Conservation (phyloP, 23 tunicate species). For the Ciona savignyi region DNA sequence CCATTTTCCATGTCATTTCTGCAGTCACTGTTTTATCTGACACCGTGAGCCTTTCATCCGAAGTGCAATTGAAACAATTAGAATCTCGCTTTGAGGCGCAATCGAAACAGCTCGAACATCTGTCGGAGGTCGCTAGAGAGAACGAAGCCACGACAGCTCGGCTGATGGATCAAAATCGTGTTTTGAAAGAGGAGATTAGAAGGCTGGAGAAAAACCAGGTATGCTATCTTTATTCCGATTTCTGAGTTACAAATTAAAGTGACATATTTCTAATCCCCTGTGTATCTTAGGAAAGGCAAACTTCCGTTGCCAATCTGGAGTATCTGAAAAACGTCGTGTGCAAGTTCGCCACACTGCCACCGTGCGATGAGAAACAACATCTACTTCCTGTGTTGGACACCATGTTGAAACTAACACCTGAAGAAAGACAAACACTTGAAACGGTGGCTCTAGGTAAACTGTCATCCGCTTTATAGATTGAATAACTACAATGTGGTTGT, state of each 20-base stretch:
- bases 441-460: slow-evolving; percentile 56
- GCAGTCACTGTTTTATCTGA: slow-evolving; percentile 66
- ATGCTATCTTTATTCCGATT: too few species aligned
- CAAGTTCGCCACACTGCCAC: slow-evolving; percentile 83
- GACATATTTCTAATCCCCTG: too few species aligned
- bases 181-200: slow-evolving; percentile 82
- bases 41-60: slow-evolving; percentile 51
- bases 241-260: too few species aligned
- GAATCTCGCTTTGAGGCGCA: slow-evolving; percentile 59
- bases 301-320: slow-evolving; percentile 80
- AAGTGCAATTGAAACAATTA: slow-evolving; percentile 46
- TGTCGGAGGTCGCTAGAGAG: slow-evolving; percentile 81
- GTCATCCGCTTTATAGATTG: too few species aligned
- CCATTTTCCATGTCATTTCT: too few species aligned
- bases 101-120: slow-evolving; percentile 50
- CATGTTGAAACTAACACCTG: slow-evolving; percentile 57
- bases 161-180: slow-evolving; percentile 72
- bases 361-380: slow-evolving; percentile 70
- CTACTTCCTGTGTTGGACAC: slow-evolving; percentile 83
- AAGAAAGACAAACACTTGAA: slow-evolving; percentile 38
- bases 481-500: too few species aligned
- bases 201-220: slow-evolving; percentile 88
- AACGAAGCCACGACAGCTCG: slow-evolving; percentile 72
- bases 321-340: slow-evolving; percentile 76
- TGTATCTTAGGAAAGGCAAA: slow-evolving; percentile 59